Conservation (phyloP, 1,140 invertebrate species). For the Cylas formicarius region DNA sequence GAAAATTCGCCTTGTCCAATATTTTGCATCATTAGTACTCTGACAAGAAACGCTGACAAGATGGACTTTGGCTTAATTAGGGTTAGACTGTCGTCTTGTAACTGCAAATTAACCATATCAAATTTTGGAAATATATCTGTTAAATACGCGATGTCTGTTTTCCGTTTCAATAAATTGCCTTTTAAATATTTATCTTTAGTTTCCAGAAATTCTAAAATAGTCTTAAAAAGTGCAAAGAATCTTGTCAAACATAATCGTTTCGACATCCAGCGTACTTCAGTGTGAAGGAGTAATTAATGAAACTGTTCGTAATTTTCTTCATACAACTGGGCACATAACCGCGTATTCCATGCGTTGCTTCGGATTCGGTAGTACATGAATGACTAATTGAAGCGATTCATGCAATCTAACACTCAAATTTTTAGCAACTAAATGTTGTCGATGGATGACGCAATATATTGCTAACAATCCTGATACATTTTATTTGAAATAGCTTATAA, state of each 20-base stretch:
- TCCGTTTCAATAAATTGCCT: neutral
- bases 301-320: constrained; percentile 41
- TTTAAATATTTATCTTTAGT: neutral
- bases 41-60: constrained; percentile 4
- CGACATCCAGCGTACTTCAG: constrained; percentile 25
- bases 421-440: constrained; percentile 13
- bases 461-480: constrained; percentile 3
- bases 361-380: constrained; percentile 35
- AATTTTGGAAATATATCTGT: constrained; percentile 1
- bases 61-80: neutral
- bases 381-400: constrained; percentile 11
- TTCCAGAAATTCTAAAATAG: constrained; percentile 1
- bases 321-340: constrained; percentile 39
- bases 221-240: constrained; percentile 9
- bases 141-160: constrained; percentile 12
- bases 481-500: constrained; percentile 13
- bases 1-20: constrained; percentile 28
- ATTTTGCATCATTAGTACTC: constrained; percentile 27
- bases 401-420: constrained; percentile 10
- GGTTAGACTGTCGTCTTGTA: constrained; percentile 5
- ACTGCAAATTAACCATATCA: constrained; percentile 1
- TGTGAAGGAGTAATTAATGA: constrained; percentile 37
- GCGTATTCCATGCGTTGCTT: constrained; percentile 33
- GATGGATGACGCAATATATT: constrained; percentile 13
- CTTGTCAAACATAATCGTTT: constrained; percentile 4